A percentile compares a stretch with the other conserved stretches of the same genome.
These are phyloP conservation scores for Dendrolimus houi DNA, from an alignment of 2,888 invertebrate genomes.

Conservation along the genomic window DNA sequence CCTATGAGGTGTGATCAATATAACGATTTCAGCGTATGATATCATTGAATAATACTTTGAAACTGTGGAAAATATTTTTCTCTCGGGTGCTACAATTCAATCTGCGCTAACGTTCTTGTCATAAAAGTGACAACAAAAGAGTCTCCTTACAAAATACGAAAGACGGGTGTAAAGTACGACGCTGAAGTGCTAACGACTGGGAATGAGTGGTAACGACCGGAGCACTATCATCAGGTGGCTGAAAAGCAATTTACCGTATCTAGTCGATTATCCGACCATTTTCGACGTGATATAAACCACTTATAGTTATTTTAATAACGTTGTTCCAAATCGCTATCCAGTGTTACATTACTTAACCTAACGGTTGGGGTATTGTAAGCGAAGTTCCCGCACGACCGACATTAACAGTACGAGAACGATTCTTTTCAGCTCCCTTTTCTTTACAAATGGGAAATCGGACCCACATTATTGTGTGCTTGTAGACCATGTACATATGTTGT, in stretches of 20 bases:
- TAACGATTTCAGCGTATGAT: too few species aligned
- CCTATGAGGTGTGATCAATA: too few species aligned
- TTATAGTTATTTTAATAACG: conserved; percentile 24
- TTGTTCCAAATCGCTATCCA: conserved; percentile 19
- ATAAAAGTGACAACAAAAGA: neutral
- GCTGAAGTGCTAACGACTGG: conserved; percentile 14
- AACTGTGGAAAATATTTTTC: neutral
- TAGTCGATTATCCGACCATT: conserved; percentile 25
- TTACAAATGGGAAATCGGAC: conserved; percentile 47
- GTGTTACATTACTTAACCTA: conserved; percentile 17
- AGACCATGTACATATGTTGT: neutral
- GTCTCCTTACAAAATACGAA: neutral
- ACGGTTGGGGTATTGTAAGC: conserved; percentile 6
- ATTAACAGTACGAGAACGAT: conserved; percentile 33
- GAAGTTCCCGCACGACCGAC: conserved; percentile 24
- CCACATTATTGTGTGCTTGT: conserved; percentile 24
- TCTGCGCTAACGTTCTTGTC: neutral
- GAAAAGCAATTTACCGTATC: conserved; percentile 28
- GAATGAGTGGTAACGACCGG: conserved; percentile 10
- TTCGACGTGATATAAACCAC: conserved; percentile 22
- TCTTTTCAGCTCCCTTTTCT: conserved; percentile 39
- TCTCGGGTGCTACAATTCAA: neutral
- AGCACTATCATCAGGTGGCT: conserved; percentile 26
- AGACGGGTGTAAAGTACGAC: conserved; percentile 9
- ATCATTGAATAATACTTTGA: neutral